Conservation (phyloP, 1,140 invertebrate genomes). For the Trichonephila clavata region DNA sequence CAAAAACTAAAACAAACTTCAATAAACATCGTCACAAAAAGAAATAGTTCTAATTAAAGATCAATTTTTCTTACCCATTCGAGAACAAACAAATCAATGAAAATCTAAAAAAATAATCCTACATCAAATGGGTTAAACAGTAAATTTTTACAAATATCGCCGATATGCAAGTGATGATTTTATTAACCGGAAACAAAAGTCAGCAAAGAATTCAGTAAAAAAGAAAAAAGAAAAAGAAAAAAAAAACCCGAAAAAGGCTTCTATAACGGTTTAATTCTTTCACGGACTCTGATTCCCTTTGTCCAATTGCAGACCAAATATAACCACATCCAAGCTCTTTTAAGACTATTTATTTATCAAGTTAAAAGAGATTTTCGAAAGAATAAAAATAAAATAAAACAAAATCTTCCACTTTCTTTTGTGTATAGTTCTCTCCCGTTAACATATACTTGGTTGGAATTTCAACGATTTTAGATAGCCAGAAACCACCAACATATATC, state of each 20-base stretch:
- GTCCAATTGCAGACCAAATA: constrained; percentile 8
- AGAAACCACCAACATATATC: not conserved
- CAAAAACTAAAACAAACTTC: no score
- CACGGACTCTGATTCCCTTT: not conserved
- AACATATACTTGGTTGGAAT: constrained; percentile 6
- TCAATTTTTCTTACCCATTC: no score
- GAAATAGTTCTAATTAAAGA: no score
- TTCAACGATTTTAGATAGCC: constrained; percentile 58
- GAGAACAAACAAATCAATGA: no score
- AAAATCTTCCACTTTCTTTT: not conserved
- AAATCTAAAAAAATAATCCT: not conserved
- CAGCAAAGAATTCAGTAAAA: no score
- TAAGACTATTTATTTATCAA: constrained; percentile 50
- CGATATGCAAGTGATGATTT: not conserved
- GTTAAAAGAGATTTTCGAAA: not conserved
- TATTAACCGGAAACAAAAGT: not conserved
- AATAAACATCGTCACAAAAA: no score
- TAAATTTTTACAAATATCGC: not conserved
- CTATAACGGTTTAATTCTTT: not conserved
- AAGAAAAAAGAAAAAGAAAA: not conserved
- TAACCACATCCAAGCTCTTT: constrained; percentile 46
- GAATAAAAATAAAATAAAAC: not conserved
- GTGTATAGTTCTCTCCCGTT: not conserved
- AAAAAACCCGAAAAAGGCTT: not conserved
- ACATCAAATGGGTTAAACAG: not conserved